Percentiles rank a stretch among this genome's conserved stretches.
phyloP scores from a whole-genome alignment of 2,113 vertebrate species.

The Vicugna pacos region DNA sequence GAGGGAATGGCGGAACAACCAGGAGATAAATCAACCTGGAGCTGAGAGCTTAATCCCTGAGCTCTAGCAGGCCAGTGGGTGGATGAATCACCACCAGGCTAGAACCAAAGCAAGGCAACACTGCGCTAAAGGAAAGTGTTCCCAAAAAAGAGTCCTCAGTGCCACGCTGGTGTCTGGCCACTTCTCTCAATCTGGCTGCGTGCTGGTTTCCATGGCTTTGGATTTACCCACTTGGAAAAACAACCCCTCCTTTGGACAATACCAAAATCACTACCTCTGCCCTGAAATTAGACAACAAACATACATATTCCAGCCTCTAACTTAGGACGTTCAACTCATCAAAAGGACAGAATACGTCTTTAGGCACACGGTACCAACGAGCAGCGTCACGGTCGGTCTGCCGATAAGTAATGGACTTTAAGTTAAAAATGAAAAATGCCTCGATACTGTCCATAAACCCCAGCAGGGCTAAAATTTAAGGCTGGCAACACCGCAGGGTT shows the following conservation, averaged over 20 bases:
- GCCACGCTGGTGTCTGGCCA: background rate
- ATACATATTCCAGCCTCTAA: background rate
- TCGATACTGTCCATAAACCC: background rate
- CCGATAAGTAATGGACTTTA: background rate
- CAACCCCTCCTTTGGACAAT: slow-evolving; percentile 15
- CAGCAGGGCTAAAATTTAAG: background rate
- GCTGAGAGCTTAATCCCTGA: background rate
- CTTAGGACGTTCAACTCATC: too few relatives aligned
- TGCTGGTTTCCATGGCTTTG: background rate
- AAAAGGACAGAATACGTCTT: background rate
- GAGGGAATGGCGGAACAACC: background rate
- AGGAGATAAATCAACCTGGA: background rate
- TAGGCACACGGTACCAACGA: background rate
- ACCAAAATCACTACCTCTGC: slow-evolving; percentile 38
- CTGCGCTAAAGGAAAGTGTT: background rate
- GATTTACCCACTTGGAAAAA: slow-evolving; percentile 20
- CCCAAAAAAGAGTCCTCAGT: background rate
- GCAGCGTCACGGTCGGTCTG: background rate
- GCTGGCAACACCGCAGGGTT: background rate
- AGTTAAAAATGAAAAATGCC: background rate
- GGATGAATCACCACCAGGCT: slow-evolving; percentile 29
- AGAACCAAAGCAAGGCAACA: background rate
- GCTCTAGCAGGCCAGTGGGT: background rate
- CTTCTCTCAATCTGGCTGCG: background rate
- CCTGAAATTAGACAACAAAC: background rate